Base-by-base conservation (phyloP, 2,888 invertebrate species). In the Drymonia ruficornis region DNA sequence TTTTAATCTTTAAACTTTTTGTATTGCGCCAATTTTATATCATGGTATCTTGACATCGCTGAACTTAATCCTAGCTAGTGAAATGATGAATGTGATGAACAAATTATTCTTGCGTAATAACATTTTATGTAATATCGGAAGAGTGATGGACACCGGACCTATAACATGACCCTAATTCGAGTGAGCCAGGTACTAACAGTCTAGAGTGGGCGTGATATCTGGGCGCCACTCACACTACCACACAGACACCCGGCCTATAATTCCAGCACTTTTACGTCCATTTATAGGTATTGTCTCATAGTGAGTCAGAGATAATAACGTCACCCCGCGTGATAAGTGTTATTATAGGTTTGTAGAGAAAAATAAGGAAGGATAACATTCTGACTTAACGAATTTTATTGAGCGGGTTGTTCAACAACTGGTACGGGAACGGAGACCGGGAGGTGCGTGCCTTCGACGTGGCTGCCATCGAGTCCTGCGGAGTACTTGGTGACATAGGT, bases 401-500 rank as follows among this genome's bases (percentile, higher is more conserved):
- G 28, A 8, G 47, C 43, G 31, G 44, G 45, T 36, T 31, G 36
- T 6, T 16, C 42, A 19, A 40, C 28, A 34, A 42, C 28, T 38
- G 45, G 45, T 12, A 60, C 54, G 28, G 70, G 61, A 13, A 72
- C 70, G 12, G 80, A 67, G 0, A 67, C 67, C 50, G 75, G 74
- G 38, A 86, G 54, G 61, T 87, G 85, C 23, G 67, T 58, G 18
- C 79, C 81, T 55, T 82, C 78, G 9, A 78, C 74, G 23, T 78
- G 77, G 40, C 60, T 62, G 5, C 88, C 87, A 38, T 86, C 75
- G 7, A 80, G 63, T 1, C 84, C 86, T 1, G 87, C 81, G 13
- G 68, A 71, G 66, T 85, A 87, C 57, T 81, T 84, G 1, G 84
- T 84, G 45, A 81, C 63, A 67, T 86, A 84, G n/a, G 72, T 77